Base-by-base conservation (phyloP, 2,888 invertebrate species). In the Hyalella azteca region DNA sequence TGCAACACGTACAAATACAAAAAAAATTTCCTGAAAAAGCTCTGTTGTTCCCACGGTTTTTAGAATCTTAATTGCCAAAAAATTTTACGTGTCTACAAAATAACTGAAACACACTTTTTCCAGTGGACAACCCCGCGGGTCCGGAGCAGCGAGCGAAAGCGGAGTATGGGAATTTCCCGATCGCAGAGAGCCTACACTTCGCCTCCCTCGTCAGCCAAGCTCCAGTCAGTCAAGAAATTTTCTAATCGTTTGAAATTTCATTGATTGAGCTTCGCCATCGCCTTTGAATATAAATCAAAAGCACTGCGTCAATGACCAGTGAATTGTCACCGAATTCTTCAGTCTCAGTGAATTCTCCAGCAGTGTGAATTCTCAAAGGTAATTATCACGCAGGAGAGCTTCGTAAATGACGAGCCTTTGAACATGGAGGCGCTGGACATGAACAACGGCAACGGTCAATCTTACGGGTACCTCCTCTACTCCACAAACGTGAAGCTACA, bases 381-480 rank as follows among this genome's bases (percentile, higher is more conserved):
- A n/a, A n/a, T 3, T 22, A 9, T 2, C 22, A 7, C 5, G 7
- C 40, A 59, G 40, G 59, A 50, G 45, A 41, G 36, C 39, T 78
- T 41, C 50, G 41, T 78, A 26, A 19, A 13, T 0, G 79, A 78
- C 13, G 81, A 79, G 2, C 78, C 82, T 1, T 3, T 78, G 26
- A 81, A 49, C 73, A 84, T 84, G 84, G 85, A 85, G 77, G 39
- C 60, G 13, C 81, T 84, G 39, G 79, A 77, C 19, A 60, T 84
- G 15, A 85, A 84, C 79, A 86, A 86, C 85, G 88, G 84, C 39
- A 88, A 87, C 54, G 91, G 91, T 0, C 91, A 91, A 87, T 89
- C 90, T 80, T 90, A 89, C 85, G 91, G 91, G 0, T 91, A 90
- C 85, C 88, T 90, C 22, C 85, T 91, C 40, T 91, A 91, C 86